Conservation (phyloP, 1,140 invertebrate species). For the Papilio glaucus region DNA sequence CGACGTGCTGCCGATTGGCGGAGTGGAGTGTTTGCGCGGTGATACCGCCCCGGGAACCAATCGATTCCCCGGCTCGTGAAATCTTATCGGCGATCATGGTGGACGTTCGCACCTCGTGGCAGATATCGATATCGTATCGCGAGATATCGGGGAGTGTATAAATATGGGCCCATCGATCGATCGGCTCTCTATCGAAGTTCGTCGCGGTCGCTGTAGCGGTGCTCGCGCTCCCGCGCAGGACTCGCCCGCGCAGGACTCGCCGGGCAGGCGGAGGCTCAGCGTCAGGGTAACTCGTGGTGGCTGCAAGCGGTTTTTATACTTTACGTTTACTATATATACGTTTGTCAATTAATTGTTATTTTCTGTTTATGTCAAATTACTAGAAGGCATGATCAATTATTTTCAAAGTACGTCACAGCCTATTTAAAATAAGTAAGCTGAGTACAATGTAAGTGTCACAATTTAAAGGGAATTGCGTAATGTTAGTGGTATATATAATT, state of each 20-base stretch:
- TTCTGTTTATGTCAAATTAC: too few relatives aligned
- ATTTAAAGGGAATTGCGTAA: slow-evolving; percentile 65
- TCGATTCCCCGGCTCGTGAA: slow-evolving; percentile 70
- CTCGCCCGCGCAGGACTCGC: slow-evolving; percentile 11
- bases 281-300: slow-evolving; percentile 37
- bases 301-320: slow-evolving; percentile 37
- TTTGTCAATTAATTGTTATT: not conserved
- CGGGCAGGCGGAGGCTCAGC: slow-evolving; percentile 10
- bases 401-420: slow-evolving; percentile 13
- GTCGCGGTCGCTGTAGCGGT: slow-evolving; percentile 68
- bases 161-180: slow-evolving; percentile 82
- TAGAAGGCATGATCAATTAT: not conserved
- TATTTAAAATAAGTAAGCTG: slow-evolving; percentile 15
- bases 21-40: slow-evolving; percentile 76
- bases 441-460: slow-evolving; percentile 51
- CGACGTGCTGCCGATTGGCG: slow-evolving; percentile 71
- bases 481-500: slow-evolving; percentile 30
- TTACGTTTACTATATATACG: not conserved
- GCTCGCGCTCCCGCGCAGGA: slow-evolving; percentile 43
- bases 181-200: slow-evolving; percentile 78
- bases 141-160: slow-evolving; percentile 81
- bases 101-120: slow-evolving; percentile 76
- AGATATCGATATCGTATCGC: slow-evolving; percentile 77
- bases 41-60: slow-evolving; percentile 72
- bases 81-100: slow-evolving; percentile 80